Base-by-base conservation (phyloP, 2,797 vertebrate species). In the Synaphobranchus kaupii region DNA sequence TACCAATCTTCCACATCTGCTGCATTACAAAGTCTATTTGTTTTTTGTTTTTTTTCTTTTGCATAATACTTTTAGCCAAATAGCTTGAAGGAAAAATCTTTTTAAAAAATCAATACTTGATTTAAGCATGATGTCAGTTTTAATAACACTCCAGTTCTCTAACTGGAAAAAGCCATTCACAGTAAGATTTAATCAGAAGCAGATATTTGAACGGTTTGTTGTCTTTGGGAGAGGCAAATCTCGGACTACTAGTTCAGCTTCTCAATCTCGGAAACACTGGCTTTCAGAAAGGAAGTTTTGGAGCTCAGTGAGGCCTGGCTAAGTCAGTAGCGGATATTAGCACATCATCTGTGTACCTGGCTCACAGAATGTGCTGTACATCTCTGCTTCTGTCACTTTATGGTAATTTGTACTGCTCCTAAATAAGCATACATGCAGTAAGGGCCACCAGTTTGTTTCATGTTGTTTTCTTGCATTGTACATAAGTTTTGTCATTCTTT, bases 211-310 rank as follows among this genome's bases (percentile, higher is more conserved):
- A 54, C 31, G 48, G 17, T 1, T 66, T 85, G 84, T 28, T 68
- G 84, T 60, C 44, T 85, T 71, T n/a, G 34, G 34, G 84, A 85
- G 44, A 52, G 63, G 66, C 84, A 31, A 5, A 31, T 54, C 94
- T 93, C 94, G 94, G 93, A 95, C 95, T 94, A 90, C 87, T 93
- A 95, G 94, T 94, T 94, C 94, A 94, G 92, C 93, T 95, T 95
- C 93, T 93, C 91, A 86, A 90, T 87, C 90, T 94, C 10, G 25
- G 78, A 48, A 48, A n/a, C 94, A 92, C 94, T 93, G 93, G 94
- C 95, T 91, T 92, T 90, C 88, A 66, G 25, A 81, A 50, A 81
- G 78, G 78, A 81, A 50, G 78, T 81, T 81, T 81, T 81, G 50
- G 78, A n/a, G 44, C 47, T 50, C 44, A 48, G 7, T n/a, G 78